Base-by-base conservation (phyloP, 1,140 invertebrate genomes). In the Drosophila funebris region DNA sequence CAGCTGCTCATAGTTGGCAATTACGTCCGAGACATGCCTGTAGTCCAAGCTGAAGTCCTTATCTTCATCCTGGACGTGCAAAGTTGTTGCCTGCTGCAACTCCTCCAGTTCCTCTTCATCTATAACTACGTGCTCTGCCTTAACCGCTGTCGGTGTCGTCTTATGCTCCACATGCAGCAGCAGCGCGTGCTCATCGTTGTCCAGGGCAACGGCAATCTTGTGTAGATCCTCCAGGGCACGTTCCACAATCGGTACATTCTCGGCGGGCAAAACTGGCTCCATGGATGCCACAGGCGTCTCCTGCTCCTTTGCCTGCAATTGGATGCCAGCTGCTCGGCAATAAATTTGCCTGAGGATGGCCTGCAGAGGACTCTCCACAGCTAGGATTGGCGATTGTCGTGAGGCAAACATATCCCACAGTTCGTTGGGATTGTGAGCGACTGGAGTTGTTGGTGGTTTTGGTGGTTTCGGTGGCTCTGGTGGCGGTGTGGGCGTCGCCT, bases 171-270 rank as follows among this genome's bases (percentile, higher is more conserved):
- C 58, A 33, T 69, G 73, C 33, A 81, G 24, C 20, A 63, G 53
- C 14, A 27, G 62, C 50, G 27, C 48, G 9, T 57, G 76, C 39
- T 46, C 66, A 14, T 70, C 64, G 56, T 29, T 33, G 33, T 56
- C 73, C 66, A 76, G 48, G 0, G 80, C 85, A n/a, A 58, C 20
- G 14, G 82, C 82, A 31, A 85, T 85, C 24, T 57, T 75, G 46
- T 88, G 82, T 56, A 90, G 70, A 61, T 90, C 89, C 63, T 81
- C 72, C 13, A 90, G 63, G 1, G 90, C 89, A 4, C 77, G 68
- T 53, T 90, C 89, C 66, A 90, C 89, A 37, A 89, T 89, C 16
- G 89, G 89, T 73, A 90, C 78, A 58, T 90, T 90, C 54, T 90
- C 89, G 20, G 73, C 56, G 8, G 64, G 70, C 53, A 36, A 33